Evolutionary conservation across 1,140 invertebrate genomes (phyloP).

Genomic region (Calliphora vicina): DNA sequence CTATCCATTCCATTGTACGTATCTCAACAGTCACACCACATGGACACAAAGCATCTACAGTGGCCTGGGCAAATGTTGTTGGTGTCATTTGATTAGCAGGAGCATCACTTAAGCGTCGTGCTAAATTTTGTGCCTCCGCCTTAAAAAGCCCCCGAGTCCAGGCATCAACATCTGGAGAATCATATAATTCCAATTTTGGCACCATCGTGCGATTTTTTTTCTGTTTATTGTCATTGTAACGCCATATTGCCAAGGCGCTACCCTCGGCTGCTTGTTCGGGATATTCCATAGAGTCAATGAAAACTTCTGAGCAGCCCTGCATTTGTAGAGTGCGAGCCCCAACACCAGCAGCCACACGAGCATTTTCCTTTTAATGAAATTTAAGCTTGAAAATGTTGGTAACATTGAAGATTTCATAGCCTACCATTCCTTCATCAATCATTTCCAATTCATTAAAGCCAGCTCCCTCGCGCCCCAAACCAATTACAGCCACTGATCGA

Average conservation of each 20-base stretch:
- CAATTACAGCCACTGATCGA: slow-evolving; percentile 72
- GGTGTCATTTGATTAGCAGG: slow-evolving; percentile 90
- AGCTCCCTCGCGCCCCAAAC: slow-evolving; percentile 72
- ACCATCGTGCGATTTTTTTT: slow-evolving; percentile 65
- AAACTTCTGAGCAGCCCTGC: slow-evolving; percentile 68
- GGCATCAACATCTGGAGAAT: slow-evolving; percentile 64
- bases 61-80: slow-evolving; percentile 76
- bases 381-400: no score
- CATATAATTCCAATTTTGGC: slow-evolving; percentile 65
- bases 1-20: slow-evolving; percentile 68
- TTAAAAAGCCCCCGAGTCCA: slow-evolving; percentile 78
- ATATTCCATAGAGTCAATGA: slow-evolving; percentile 76
- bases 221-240: slow-evolving; percentile 72
- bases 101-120: slow-evolving; percentile 78
- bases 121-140: slow-evolving; percentile 86
- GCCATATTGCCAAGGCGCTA: slow-evolving; percentile 70
- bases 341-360: slow-evolving; percentile 65
- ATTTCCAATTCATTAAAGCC: slow-evolving; percentile 72
- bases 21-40: slow-evolving; percentile 72
- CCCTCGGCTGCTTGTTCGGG: slow-evolving; percentile 81
- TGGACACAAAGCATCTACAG: slow-evolving; percentile 66
- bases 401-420: no score
- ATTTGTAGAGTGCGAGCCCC: slow-evolving; percentile 68
- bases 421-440: slow-evolving; percentile 72
- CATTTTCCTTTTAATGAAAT: slow-evolving; percentile 47